A percentile compares a stretch with the other conserved stretches of the same genome.
Evolutionary conservation across 2,888 invertebrate species (phyloP).

Genomic region (Cynaeus angustus): DNA sequence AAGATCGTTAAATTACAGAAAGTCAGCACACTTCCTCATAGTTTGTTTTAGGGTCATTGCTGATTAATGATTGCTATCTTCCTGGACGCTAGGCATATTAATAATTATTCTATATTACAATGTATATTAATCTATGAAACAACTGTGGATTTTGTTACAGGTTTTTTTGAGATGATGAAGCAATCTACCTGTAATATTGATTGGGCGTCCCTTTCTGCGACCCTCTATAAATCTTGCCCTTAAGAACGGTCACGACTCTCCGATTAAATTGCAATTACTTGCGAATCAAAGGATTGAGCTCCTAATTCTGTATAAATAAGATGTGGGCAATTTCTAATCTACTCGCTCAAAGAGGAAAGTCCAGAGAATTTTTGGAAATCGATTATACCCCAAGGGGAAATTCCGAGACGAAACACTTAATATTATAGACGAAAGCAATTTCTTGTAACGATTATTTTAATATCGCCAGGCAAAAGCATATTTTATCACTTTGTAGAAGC

Average conservation of each 20-base stretch:
- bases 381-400: slow-evolving; percentile 10
- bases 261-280: slow-evolving; percentile 51
- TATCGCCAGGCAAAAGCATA: slow-evolving; percentile 7
- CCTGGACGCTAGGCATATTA: neutral
- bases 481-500: slow-evolving; percentile 26
- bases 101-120: too few relatives aligned
- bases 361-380: slow-evolving; percentile 29
- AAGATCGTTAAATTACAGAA: slow-evolving; percentile 29
- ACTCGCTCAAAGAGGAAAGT: slow-evolving; percentile 15
- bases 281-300: slow-evolving; percentile 45
- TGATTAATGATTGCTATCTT: slow-evolving; percentile 3
- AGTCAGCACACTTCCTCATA: slow-evolving; percentile 10
- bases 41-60: neutral
- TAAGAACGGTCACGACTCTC: slow-evolving; percentile 40
- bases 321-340: slow-evolving; percentile 37
- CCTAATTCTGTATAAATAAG: slow-evolving; percentile 44
- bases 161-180: slow-evolving; percentile 12
- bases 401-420: neutral
- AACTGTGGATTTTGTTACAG: too few relatives aligned
- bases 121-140: neutral
- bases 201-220: neutral
- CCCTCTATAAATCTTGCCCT: slow-evolving; percentile 43
- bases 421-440: too few relatives aligned
- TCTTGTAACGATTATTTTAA: slow-evolving; percentile 1
- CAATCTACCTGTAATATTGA: slow-evolving; percentile 17